Base-by-base conservation (phyloP, 2,113 vertebrate species). In the Leptocoma aspasia region DNA sequence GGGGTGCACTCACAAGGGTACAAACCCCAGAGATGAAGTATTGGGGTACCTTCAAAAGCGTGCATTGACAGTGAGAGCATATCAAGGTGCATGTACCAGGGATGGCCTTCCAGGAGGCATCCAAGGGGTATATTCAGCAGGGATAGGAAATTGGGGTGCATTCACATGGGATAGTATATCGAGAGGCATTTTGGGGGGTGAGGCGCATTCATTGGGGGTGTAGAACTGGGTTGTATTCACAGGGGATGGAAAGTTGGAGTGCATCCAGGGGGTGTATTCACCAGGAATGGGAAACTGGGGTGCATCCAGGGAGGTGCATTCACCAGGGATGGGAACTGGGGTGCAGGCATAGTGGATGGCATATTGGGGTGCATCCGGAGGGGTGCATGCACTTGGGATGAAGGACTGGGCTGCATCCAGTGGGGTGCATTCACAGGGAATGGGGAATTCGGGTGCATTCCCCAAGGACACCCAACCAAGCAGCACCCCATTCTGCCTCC, bases 141-240 rank as follows among this genome's bases (percentile, higher is more conserved):
- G n/a, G n/a, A 69, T 3, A 19, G n/a, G 12, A 27, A n/a, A 42
- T 6, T 26, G 60, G 65, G 49, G 39, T 30, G 27, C 50, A 54
- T 7, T 39, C 61, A 13, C 8, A 9, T 33, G 35, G 53, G 39
- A 42, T 45, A 31, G 6, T 7, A 10, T 14, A 16, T 19, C 23
- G 30, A 28, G 31, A 35, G 2, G 6, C 12, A 35, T 24, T 41
- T 20, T 2, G 3, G 3, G 9, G 15, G 22, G 27, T n/a, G n/a
- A n/a, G 3, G 2, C 1, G 2, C 15, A 49, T 16, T 54, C 44
- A 26, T 3, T 4, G 3, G 20, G 13, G 4, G 4, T 28, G 31
- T 10, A 31, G 15, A 9, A 41, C 9, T 39, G 26, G 70, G 31
- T 22, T 66, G 26, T 35, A 68, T 31, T 76, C 60, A 66, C 31